phyloP scores from a whole-genome alignment of 2,797 vertebrate genomes.

The Rhabdophis nuchalis region DNA sequence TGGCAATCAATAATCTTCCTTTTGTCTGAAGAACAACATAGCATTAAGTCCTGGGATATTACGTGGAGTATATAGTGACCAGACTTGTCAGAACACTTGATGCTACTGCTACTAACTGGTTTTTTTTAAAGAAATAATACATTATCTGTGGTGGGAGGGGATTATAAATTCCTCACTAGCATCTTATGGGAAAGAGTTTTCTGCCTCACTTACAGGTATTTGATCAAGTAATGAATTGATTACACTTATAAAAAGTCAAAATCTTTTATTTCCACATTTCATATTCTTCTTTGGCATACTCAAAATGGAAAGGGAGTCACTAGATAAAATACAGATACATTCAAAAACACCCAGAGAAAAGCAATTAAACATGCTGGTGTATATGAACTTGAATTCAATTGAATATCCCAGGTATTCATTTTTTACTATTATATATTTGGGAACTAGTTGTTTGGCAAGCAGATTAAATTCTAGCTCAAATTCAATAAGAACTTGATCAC shows the following conservation, averaged over 20 bases:
- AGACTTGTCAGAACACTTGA: not conserved
- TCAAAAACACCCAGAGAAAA: not conserved
- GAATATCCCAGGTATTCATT: not conserved
- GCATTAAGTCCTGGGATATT: not conserved
- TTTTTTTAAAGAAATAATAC: not conserved
- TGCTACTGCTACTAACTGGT: not conserved
- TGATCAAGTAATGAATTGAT: not conserved
- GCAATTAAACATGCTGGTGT: not conserved
- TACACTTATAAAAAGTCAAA: not conserved
- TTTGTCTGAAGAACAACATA: not conserved
- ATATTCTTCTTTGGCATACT: not conserved
- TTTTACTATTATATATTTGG: conserved; percentile 2
- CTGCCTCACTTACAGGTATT: not conserved
- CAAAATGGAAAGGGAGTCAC: not conserved
- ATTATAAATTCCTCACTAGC: not conserved
- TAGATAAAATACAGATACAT: not conserved
- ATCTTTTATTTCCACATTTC: not conserved
- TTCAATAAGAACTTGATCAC: conserved; percentile 3
- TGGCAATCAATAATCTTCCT: not conserved
- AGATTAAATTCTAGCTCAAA: conserved; percentile 15
- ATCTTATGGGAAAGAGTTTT: not conserved
- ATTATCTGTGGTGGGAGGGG: too few relatives aligned
- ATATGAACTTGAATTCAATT: not conserved
- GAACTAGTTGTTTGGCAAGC: not conserved
- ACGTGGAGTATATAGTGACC: not conserved